phyloP scores from a whole-genome alignment of 2,888 invertebrate genomes.

The Glyphotaelius pellucidus region DNA sequence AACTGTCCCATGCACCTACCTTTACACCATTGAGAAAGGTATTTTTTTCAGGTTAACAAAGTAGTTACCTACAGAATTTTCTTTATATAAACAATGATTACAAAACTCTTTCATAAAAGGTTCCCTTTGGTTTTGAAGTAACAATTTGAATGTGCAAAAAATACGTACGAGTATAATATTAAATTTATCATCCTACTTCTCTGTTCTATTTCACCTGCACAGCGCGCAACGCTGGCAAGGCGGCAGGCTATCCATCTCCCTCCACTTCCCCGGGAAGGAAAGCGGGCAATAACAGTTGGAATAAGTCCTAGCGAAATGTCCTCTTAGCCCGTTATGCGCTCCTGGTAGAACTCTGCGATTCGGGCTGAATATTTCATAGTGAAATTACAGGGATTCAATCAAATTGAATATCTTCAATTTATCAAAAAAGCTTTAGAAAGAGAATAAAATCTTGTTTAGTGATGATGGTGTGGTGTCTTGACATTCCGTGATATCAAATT shows the following conservation, averaged over 20 bases:
- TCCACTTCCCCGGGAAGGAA: background rate
- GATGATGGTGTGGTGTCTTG: no score
- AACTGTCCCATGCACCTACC: no score
- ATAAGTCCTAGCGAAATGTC: conserved; percentile 3
- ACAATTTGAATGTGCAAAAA: background rate
- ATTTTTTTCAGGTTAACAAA: no score
- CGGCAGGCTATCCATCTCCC: conserved; percentile 5
- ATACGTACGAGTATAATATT: background rate
- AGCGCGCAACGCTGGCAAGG: background rate
- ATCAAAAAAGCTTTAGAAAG: background rate
- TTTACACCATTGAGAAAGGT: no score
- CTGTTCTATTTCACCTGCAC: background rate
- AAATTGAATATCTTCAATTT: no score
- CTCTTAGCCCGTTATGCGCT: background rate
- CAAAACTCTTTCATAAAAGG: background rate
- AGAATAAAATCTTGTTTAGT: no score
- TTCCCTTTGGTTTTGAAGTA: background rate
- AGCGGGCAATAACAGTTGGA: conserved; percentile 17
- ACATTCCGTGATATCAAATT: no score
- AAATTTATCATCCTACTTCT: background rate
- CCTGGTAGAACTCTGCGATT: background rate
- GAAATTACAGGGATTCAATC: background rate
- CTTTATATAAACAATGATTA: no score
- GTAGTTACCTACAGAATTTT: no score
- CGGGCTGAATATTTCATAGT: background rate